These are phyloP conservation scores for Sebastes hopkinsi DNA, from an alignment of 2,797 vertebrate species.

Conservation along the genomic window DNA sequence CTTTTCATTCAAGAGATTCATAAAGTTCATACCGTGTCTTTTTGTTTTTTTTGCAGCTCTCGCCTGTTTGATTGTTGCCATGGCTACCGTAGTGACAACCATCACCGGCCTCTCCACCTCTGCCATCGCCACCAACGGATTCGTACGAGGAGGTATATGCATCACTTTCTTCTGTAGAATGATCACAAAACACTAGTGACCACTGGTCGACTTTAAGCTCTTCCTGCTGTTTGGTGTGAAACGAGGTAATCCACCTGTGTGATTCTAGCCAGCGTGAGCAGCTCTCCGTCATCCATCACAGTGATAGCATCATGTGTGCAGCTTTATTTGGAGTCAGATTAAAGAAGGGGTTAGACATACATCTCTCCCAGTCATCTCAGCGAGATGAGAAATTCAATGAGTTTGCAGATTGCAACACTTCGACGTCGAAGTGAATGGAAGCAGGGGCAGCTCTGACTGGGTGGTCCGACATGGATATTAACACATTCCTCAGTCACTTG, in stretches of 20 bases:
- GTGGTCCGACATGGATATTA: constrained; percentile 30
- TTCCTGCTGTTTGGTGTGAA: not conserved
- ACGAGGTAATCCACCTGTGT: constrained; percentile 1
- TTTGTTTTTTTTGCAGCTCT: constrained; percentile 81
- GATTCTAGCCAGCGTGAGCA: constrained; percentile 20
- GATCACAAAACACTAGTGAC: not conserved
- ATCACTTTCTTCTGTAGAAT: not conserved
- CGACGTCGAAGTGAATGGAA: not conserved
- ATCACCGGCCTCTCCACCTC: constrained; percentile 98
- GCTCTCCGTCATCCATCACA: not conserved
- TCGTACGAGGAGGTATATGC: constrained; percentile 95
- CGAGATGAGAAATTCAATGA: constrained; percentile 38
- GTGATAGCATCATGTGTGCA: not conserved
- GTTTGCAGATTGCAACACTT: constrained; percentile 17
- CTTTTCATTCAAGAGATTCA: not conserved
- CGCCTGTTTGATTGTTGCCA: constrained; percentile 89
- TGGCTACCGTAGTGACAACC: constrained; percentile 96
- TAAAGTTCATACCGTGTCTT: not conserved
- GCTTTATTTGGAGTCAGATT: not conserved
- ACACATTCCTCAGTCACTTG: constrained; percentile 2
- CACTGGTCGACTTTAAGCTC: not conserved
- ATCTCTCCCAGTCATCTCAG: constrained; percentile 13
- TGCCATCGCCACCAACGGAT: constrained; percentile 98
- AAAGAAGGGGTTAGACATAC: constrained; percentile 6
- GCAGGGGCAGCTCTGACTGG: not conserved